Evolutionary conservation across 2,797 vertebrate species (phyloP), one percentile per base, ranked within the genome.

Genomic region (Parambassis ranga): DNA sequence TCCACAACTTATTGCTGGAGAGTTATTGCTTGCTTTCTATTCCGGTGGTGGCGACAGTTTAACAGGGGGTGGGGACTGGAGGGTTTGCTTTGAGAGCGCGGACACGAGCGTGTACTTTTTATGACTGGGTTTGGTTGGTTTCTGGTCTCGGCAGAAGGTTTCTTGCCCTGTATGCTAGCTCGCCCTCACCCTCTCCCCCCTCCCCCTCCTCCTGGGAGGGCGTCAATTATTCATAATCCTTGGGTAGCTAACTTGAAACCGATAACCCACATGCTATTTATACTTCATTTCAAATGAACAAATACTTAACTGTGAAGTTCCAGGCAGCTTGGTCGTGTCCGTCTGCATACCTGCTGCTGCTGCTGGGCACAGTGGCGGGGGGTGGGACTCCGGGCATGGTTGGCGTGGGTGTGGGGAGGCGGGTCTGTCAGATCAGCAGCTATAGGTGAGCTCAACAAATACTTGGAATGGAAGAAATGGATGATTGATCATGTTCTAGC

Each of bases 251-350:
- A 90, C 89, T 78, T 89, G 89, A 91, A 91, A 91, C 85, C 37
- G 86, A 92, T 91, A 91, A 90, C 87, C 88, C 70, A 87, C 75
- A 85, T 89, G 87, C 90, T 91, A 91, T 92, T 92, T 90, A 90
- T 91, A 91, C 85, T 87, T 85, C 46, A 85, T 90, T 90, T 90
- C 63, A 84, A 87, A 89, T 81, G 78, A 88, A 88, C 84, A 87
- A 85, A 89, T 85, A 84, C 80, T 85, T 77, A 86, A 90, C 77
- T 64, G 66, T 77, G 69, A 81, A 63, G 75, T 79, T 87, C 69
- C 75, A 75, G 72, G 84, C 71, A 63, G 80, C 80, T 63, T 35
- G 61, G 65, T 32, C 42, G 13, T 52, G 72, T 75, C 73, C 59
- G 75, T 78, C 65, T 71, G 75, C 71, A 71, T 59, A 56, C 57